Evolutionary conservation across 1,140 invertebrate species (phyloP), one percentile per base, ranked within the genome.

Genomic region (Diachasmimorpha longicaudata): DNA sequence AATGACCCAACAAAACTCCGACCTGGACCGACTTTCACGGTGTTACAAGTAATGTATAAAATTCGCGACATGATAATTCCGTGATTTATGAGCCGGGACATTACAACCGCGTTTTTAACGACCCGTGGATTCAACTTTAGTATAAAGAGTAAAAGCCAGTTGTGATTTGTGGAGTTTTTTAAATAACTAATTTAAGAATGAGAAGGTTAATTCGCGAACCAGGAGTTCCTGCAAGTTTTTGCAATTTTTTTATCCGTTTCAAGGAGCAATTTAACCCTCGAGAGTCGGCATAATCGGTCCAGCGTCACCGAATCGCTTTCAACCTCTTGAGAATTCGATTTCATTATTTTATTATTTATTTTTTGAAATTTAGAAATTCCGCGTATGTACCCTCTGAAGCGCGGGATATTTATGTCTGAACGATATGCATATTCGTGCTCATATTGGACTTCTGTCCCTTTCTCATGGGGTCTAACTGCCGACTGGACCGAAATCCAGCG

Each of bases 381-480:
- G 48, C 44, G 73, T 82, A 81, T 85, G 83, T 82, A 85, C 83
- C 81, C 80, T 80, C 74, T 75, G 55, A 63, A 63, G 44, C n/a
- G 31, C 21, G 2, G 74, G 78, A 77, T 82, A 82, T 82, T 85
- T 83, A 82, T 77, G 70, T 78, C 70, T 73, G 67, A 67, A 23
- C 71, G 66, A 78, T 82, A 84, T 84, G 81, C 83, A 84, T 84
- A 84, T 84, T 84, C 79, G 79, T 77, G 78, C 79, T 81, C 78
- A 72, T 48, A 48, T 48, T 46, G 66, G 36, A 37, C 21, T 21
- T 16, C 11, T 21, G n/a, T 9, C 79, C 79, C 79, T 82, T 83
- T 79, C 80, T 83, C 76, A 81, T 81, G 63, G 21, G 36, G 13
- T 58, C 8, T 58, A 31, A 63, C 58, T 11, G 48, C 13, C 23